Evolutionary conservation across 2,113 vertebrate genomes (phyloP), one percentile per base, ranked within the genome.

Genomic region (Felis catus): DNA sequence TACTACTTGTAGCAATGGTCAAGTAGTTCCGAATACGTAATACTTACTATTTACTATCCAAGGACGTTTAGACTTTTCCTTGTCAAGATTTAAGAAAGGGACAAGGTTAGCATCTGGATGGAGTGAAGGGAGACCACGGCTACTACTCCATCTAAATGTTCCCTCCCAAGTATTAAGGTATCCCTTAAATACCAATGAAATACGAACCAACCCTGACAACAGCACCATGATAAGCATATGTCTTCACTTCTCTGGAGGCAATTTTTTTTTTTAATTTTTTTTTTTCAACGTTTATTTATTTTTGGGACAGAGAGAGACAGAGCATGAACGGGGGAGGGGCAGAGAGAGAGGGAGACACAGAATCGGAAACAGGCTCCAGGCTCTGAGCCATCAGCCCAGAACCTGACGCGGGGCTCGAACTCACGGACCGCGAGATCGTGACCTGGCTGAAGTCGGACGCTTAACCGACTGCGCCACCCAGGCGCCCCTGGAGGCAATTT

Each of bases 31-130:
- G 65, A 39, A 31, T 78, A 63, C 11, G 13, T 61, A 66, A 58
- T 48, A 55, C 5, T 66, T 93, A 25, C 31, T 86, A n/a, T 63
- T 95, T 83, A 84, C 25, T 53, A 1, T 63, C 18, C 19, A 79
- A 83, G 36, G 18, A 23, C 53, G 55, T 78, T 93, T 88, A 92
- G 65, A 51, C 9, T 81, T 79, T 53, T 97, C 19, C 81, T 85
- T 36, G 33, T 41, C 45, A 78, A 71, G 76, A 91, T 93, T 68
- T 95, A 70, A 89, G 19, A 82, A 93, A 86, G n/a, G n/a, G 61
- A 33, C 45, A 91, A 88, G 55, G 33, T 95, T 87, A 78, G 9
- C 33, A n/a, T 13, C 31, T 55, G 36, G 25, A 29, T 65, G 19
- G 39, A 76, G 29, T 53, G 53, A 96, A 92, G 53, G 53, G 61